Conservation (phyloP, 1,140 invertebrate genomes). For the Diploscapter pachys region DNA sequence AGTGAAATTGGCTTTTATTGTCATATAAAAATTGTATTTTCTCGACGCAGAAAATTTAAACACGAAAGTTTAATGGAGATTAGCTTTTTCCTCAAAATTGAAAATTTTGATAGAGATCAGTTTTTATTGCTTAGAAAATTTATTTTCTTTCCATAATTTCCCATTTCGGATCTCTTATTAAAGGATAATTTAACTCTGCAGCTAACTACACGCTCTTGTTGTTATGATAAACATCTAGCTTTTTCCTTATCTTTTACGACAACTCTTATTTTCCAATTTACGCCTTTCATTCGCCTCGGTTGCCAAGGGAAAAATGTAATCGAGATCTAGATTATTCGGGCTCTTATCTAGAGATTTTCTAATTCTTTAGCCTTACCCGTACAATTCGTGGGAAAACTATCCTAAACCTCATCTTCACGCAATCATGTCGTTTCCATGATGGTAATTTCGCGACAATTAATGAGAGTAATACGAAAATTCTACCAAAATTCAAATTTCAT, state of each 20-base stretch:
- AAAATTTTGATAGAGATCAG: background rate
- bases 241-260: slow-evolving; percentile 2
- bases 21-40: too few species aligned
- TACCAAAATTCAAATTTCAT: too few species aligned
- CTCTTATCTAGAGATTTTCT: background rate
- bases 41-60: too few species aligned
- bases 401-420: background rate
- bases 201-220: background rate
- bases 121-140: background rate
- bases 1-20: too few species aligned
- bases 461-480: background rate
- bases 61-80: too few species aligned
- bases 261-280: slow-evolving; percentile 2
- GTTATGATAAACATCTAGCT: background rate
- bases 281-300: background rate
- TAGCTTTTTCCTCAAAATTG: too few species aligned
- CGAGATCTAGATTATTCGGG: background rate
- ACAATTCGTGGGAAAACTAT: background rate
- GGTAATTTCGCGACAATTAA: slow-evolving; percentile 2
- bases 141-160: background rate
- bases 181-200: background rate
- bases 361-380: background rate
- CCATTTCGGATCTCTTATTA: background rate
- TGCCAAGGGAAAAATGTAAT: background rate
- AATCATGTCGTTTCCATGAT: background rate